Evolutionary conservation across 1,140 invertebrate species (phyloP), one percentile per base, ranked within the genome.

Genomic region (Andricus grossulariae): DNA sequence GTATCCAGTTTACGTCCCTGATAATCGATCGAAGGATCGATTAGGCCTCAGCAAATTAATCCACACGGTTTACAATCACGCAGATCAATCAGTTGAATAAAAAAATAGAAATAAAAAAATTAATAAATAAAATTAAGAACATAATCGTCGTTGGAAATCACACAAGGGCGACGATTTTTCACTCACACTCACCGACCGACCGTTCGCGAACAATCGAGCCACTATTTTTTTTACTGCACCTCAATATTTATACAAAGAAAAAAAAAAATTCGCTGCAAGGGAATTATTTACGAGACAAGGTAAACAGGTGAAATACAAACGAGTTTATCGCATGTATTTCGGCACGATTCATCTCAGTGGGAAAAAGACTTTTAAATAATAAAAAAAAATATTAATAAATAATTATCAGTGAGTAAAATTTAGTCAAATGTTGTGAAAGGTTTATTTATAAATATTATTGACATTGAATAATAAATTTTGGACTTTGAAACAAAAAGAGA

Each of bases 1-100:
- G 80, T 85, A 81, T 83, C 78, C 83, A 86, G 84, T 54, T 78
- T 83, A 79, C 49, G 52, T 73, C 52, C 45, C 16, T 16, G 77
- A 51, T 60, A 77, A 81, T 81, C 83, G 74, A 78, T 71, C 73
- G 54, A 74, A n/a, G 52, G 76, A 79, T 80, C 79, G 82, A 57
- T 75, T 25, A 39, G 19, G 60, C 55, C n/a, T 73, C 54, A 18
- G 15, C 13, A 50, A 82, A 83, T 75, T 70, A 66, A 55, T 80
- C 57, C 57, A 78, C 49, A 55, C 18, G 16, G 55, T 25, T 19
- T 60, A 50, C 72, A 70, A 76, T 50, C 45, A 77, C 45, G 25
- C 39, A 45, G 32, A 39, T 55, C n/a, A 18, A 15, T 4, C 7
- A 32, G 15, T 25, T 25, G 16, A 16, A 32, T 32, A 66, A 10